Evolutionary conservation across 1,140 invertebrate species (phyloP).

Genomic region (Euwallacea fornicatus): DNA sequence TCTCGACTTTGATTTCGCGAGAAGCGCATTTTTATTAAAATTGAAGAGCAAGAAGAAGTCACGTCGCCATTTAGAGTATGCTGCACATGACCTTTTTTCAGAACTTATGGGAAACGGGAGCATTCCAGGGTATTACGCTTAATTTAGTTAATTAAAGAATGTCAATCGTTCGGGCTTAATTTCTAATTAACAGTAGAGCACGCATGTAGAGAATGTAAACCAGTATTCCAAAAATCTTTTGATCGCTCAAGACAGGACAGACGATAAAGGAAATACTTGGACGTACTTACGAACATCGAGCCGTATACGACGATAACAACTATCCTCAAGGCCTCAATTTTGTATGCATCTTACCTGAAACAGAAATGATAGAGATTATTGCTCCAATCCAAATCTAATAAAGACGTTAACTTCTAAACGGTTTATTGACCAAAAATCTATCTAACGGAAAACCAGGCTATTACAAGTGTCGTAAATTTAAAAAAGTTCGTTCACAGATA

Average conservation of each 20-base stretch:
- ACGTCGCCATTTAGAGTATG: constrained; percentile 28
- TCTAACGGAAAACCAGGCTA: constrained; percentile 30
- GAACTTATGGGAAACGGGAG: constrained; percentile 28
- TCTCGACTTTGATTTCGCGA: constrained; percentile 26
- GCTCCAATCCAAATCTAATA: constrained; percentile 7
- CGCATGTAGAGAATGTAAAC: not conserved
- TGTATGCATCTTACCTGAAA: constrained; percentile 8
- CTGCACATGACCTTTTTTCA: constrained; percentile 9
- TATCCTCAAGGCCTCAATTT: not conserved
- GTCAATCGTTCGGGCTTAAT: constrained; percentile 11
- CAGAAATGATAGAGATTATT: constrained; percentile 1
- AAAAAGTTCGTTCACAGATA: constrained; percentile 38
- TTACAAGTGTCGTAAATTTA: constrained; percentile 35
- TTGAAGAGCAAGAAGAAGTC: constrained; percentile 7
- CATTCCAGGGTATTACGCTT: constrained; percentile 21
- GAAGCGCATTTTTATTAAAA: constrained; percentile 34
- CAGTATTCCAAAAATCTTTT: constrained; percentile 1
- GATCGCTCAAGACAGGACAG: not conserved
- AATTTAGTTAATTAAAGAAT: constrained; percentile 32
- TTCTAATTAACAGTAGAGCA: constrained; percentile 9
- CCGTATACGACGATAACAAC: not conserved
- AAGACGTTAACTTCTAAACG: constrained; percentile 19
- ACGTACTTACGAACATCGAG: too few species aligned
- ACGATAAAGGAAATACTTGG: too few species aligned
- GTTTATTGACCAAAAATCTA: constrained; percentile 16